A percentile compares a stretch with the other conserved stretches of the same genome.
Conservation (phyloP, 1,140 invertebrate species). For the Drosophila mayri region DNA sequence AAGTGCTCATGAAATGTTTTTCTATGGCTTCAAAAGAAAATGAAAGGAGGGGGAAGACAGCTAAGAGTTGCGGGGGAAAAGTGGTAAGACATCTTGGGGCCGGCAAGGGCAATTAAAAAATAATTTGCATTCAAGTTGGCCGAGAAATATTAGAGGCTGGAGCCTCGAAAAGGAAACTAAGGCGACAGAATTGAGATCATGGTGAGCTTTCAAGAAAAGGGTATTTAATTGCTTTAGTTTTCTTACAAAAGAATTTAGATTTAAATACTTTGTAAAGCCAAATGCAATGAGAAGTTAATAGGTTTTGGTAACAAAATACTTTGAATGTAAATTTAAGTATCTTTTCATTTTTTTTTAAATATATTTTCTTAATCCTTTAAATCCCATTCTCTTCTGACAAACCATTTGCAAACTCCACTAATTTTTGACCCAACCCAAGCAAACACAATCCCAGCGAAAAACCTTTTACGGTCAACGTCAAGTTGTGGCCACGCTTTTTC, state of each 20-base stretch:
- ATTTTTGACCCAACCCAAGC: constrained; percentile 31
- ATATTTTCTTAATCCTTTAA: not conserved
- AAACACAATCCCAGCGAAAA: constrained; percentile 37
- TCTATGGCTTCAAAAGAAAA: constrained; percentile 22
- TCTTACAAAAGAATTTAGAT: too few species aligned
- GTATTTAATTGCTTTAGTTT: not conserved
- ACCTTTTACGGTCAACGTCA: constrained; percentile 48
- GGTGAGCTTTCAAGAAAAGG: not conserved
- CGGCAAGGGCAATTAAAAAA: constrained; percentile 56
- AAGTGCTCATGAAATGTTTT: constrained; percentile 39
- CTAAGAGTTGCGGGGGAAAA: constrained; percentile 3
- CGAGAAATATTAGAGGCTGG: not conserved
- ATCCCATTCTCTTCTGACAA: not conserved
- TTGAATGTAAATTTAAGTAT: not conserved
- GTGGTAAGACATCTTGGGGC: constrained; percentile 21
- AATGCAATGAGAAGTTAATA: not conserved
- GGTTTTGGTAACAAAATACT: not conserved
- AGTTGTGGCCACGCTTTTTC: constrained; percentile 44
- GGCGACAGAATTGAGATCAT: constrained; percentile 9
- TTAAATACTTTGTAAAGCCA: not conserved
- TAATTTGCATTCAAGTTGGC: constrained; percentile 39
- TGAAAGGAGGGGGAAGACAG: not conserved
- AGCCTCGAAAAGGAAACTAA: not conserved
- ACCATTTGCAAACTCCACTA: constrained; percentile 30
- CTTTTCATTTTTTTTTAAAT: not conserved